Conservation (phyloP, 2,888 invertebrate genomes). For the Sabatieria punctata region DNA sequence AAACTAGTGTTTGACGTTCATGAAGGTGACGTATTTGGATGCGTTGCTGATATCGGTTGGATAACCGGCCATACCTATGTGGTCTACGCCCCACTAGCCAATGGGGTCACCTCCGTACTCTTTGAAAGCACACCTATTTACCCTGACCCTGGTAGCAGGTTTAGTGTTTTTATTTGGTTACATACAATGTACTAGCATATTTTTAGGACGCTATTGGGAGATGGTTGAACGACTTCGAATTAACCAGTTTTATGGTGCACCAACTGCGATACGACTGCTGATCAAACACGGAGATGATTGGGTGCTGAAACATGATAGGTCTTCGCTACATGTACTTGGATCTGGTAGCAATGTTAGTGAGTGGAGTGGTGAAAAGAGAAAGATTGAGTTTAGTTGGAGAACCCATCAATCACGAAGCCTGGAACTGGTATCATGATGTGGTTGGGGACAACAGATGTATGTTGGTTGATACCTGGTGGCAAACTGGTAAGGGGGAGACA, state of each 20-base stretch:
- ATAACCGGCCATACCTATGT: constrained; percentile 54
- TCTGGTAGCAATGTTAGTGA: constrained; percentile 39
- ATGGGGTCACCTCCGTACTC: constrained; percentile 79
- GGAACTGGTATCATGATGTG: constrained; percentile 53
- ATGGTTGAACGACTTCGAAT: too few relatives aligned
- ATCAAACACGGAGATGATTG: constrained; percentile 81
- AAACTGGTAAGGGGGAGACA: too few relatives aligned
- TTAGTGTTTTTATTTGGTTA: neutral
- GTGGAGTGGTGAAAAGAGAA: neutral
- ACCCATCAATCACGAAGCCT: constrained; percentile 94
- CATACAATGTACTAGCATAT: constrained; percentile 1
- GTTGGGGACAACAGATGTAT: constrained; percentile 44
- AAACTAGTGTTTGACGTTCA: constrained; percentile 76
- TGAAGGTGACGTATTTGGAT: constrained; percentile 47
- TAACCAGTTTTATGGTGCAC: constrained; percentile 91
- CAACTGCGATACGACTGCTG: constrained; percentile 84
- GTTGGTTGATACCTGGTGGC: constrained; percentile 97
- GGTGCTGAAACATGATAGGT: constrained; percentile 52
- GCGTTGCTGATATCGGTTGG: constrained; percentile 73
- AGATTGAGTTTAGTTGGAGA: constrained; percentile 58
- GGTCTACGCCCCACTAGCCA: constrained; percentile 82
- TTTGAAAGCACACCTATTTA: constrained; percentile 84
- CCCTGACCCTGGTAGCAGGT: constrained; percentile 77
- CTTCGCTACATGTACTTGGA: constrained; percentile 60
- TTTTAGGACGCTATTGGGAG: constrained; percentile 36